phyloP scores from a whole-genome alignment of 2,113 vertebrate species.

The Coptodon rendalli region DNA sequence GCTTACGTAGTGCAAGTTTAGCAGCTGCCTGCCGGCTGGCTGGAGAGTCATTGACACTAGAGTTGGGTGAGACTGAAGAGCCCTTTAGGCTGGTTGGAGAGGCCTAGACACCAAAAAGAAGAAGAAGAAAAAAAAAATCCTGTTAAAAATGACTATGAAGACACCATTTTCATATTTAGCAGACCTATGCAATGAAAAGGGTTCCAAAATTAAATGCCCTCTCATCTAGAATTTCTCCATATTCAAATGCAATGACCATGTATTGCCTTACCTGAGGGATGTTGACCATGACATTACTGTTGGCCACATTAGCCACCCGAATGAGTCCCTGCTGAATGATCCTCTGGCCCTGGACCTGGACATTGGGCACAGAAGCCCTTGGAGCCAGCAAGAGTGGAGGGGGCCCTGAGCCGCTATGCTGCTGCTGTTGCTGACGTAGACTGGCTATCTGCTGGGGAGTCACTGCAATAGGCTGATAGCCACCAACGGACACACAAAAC shows the following conservation, averaged over 20 bases:
- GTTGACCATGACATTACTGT: slow-evolving; percentile 87
- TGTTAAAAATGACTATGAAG: neutral
- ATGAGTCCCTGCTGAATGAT: slow-evolving; percentile 98
- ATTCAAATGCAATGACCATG: neutral
- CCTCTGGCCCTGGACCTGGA: slow-evolving; percentile 92
- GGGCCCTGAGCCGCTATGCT: slow-evolving; percentile 87
- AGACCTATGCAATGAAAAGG: neutral
- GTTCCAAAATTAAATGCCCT: neutral
- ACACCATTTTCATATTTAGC: neutral
- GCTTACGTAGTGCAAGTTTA: slow-evolving; percentile 91
- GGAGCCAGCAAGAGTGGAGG: slow-evolving; percentile 91
- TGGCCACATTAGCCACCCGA: slow-evolving; percentile 90
- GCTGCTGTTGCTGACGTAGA: slow-evolving; percentile 89
- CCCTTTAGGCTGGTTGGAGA: slow-evolving; percentile 85
- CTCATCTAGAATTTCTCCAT: neutral
- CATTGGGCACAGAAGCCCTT: slow-evolving; percentile 86
- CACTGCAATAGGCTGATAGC: slow-evolving; percentile 73
- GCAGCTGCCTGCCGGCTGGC: slow-evolving; percentile 91
- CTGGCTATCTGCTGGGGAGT: slow-evolving; percentile 90
- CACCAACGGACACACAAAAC: neutral
- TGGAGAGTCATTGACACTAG: slow-evolving; percentile 78
- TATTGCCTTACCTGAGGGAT: slow-evolving; percentile 74
- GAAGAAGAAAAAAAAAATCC: neutral
- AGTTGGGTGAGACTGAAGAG: slow-evolving; percentile 65
- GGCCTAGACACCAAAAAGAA: slow-evolving; percentile 65